These are phyloP conservation scores for Aproaerema taeniolella DNA, from an alignment of 2,888 invertebrate genomes.

Conservation along the genomic window DNA sequence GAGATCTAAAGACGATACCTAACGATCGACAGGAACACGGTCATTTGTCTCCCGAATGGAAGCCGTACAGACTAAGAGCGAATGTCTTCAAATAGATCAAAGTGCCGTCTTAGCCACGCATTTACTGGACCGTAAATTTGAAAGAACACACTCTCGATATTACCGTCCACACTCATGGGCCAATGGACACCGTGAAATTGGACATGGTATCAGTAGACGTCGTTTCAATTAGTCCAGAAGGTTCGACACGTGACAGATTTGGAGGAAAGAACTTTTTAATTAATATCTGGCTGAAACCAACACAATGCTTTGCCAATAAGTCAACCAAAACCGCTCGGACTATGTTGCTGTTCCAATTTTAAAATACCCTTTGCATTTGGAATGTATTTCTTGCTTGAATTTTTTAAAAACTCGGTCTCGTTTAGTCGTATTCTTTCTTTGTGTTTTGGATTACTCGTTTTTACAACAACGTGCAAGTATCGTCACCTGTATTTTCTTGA, in stretches of 20 bases:
- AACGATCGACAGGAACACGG: slow-evolving; percentile 11
- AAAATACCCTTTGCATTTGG: too few species aligned
- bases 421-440: too few species aligned
- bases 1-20: slow-evolving; percentile 10
- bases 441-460: slow-evolving; percentile 1
- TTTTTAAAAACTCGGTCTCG: too few species aligned
- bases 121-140: slow-evolving; percentile 39
- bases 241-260: slow-evolving; percentile 8
- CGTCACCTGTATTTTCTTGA: background rate
- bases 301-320: background rate
- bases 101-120: slow-evolving; percentile 28
- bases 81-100: slow-evolving; percentile 44
- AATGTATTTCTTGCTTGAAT: too few species aligned
- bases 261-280: background rate
- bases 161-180: slow-evolving; percentile 19
- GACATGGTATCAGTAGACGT: slow-evolving; percentile 19
- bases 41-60: slow-evolving; percentile 24
- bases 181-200: slow-evolving; percentile 34
- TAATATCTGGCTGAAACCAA: background rate
- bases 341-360: too few species aligned
- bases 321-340: background rate
- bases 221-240: slow-evolving; percentile 4
- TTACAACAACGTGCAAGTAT: slow-evolving; percentile 7
- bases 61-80: slow-evolving; percentile 21
- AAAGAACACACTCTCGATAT: slow-evolving; percentile 39